Evolutionary conservation across 2,888 invertebrate species (phyloP), one percentile per base, ranked within the genome.

Genomic region (Flexamia atlantica): DNA sequence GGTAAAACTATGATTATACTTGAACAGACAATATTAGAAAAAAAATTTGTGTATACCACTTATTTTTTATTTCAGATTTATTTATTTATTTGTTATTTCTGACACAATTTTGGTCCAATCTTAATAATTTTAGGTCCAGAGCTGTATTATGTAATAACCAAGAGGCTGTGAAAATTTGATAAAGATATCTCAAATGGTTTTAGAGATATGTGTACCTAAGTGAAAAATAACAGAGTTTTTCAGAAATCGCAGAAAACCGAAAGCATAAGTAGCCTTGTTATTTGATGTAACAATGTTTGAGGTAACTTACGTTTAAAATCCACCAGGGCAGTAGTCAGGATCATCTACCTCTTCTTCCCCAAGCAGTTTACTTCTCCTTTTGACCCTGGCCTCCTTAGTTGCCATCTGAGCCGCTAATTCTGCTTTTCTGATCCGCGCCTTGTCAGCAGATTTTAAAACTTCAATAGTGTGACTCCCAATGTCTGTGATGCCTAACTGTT

Each of bases 361-460:
- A n/a, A 72, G 20, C 42, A 20, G 30, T 42, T 72, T 23, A 23
- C 81, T 81, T 64, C 81, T 81, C 12, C 28, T 81, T n/a, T 36
- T 42, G 36, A 81, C 25, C 32, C 81, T 64, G 25, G 81, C 60
- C 40, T 81, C 81, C 20, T 81, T 81, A 14, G 81, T 80, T 36
- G 57, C 57, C n/a, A 20, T 20, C 36, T 50, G 17, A 5, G 40
- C 81, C 9, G 81, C 64, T 12, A 28, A n/a, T 53, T 80, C 57
- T 2, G 57, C 80, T 20, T 80, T 80, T 23, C 32, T 25, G 10
- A 68, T 28, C 17, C 82, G 82, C 28, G 10, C 46, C 20, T 23
- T 70, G n/a, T 82, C 82, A 28, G 32, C 46, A 14, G 17, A n/a
- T 30, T 46, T 82, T n/a, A 82, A 17, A 17, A 70, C 68, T 10